Evolutionary conservation across 2,797 vertebrate species (phyloP), one percentile per base, ranked within the genome.

Genomic region (Chrysocyon brachyurus): DNA sequence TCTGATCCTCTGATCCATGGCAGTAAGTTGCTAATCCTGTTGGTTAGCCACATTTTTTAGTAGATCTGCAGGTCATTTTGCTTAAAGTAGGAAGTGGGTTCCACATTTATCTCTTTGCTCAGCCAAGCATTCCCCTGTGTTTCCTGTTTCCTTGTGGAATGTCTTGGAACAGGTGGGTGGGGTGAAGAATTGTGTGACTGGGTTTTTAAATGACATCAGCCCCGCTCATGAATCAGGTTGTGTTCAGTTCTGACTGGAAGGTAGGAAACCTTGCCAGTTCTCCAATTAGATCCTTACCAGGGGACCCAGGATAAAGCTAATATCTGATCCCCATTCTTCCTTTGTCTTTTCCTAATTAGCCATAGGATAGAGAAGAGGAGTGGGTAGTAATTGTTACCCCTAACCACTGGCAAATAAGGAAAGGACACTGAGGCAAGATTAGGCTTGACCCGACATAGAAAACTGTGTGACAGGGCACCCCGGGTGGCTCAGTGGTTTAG

Each of bases 271-370:
- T 77, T 36, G 10, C 40, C 66, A 40, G 40, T 90, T 95, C 26
- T 95, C 68, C 81, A 49, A 0, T 59, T 82, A 73, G 33, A 9
- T 59, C 46, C 15, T 90, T 78, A 64, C 54, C 33, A 73, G 19
- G 33, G 28, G 40, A 19, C 33, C n/a, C 72, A 46, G 54, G 24
- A 24, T 81, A 68, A 90, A 93, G 70, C 83, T 66, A 16, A 16
- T 59, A 61, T 36, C 82, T 88, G 54, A 78, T 87, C 28, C 12
- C 19, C 19, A 3, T 96, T 86, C 59, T 54, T 70, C 75, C 36
- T 54, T 21, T 36, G 17, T 90, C 70, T 88, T 66, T 88, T 96
- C 54, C 72, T 88, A 70, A 70, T 21, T 85, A 96, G n/a, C 56
- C 24, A 36, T 79, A 11, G 56, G 1, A 16, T 70, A 5, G 46